Conservation (phyloP, 1,140 invertebrate genomes). For the Ostrea denselamellosa region DNA sequence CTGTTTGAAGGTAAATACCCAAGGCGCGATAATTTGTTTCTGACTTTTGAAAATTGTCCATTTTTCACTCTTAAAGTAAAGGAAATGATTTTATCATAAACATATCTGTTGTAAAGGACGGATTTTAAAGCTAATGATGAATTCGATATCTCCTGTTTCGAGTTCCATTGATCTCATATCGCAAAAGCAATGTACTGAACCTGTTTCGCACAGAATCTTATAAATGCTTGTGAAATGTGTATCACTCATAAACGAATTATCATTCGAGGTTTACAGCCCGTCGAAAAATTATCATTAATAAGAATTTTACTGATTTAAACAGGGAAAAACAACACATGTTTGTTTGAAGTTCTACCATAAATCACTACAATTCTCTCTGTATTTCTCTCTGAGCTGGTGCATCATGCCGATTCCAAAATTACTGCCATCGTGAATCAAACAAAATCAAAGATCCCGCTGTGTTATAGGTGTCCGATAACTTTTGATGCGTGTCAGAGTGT, state of each 20-base stretch:
- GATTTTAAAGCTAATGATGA: constrained; percentile 23
- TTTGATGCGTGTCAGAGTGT: constrained; percentile 35
- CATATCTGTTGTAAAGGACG: constrained; percentile 23
- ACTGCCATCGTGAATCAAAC: constrained; percentile 13
- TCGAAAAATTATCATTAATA: constrained; percentile 32
- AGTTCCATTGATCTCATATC: constrained; percentile 34
- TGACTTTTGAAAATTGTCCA: constrained; percentile 38
- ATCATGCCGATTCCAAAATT: constrained; percentile 30
- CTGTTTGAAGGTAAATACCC: constrained; percentile 32
- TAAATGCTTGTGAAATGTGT: constrained; percentile 31
- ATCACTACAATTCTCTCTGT: constrained; percentile 12
- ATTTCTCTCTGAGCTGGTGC: not conserved
- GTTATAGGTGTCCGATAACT: constrained; percentile 23
- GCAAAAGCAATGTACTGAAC: constrained; percentile 24
- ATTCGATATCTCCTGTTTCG: not conserved
- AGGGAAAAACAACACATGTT: constrained; percentile 30
- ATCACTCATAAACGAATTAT: constrained; percentile 40
- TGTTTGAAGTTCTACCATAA: constrained; percentile 31
- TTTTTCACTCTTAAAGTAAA: constrained; percentile 38
- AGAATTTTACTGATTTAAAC: constrained; percentile 34
- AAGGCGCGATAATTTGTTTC: constrained; percentile 23
- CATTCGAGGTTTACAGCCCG: constrained; percentile 26
- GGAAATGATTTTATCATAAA: constrained; percentile 37
- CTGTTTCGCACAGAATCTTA: not conserved
- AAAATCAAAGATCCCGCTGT: not conserved